Evolutionary conservation across 2,113 vertebrate genomes (phyloP), one percentile per base, ranked within the genome.

Genomic region (Hyaena hyaena): DNA sequence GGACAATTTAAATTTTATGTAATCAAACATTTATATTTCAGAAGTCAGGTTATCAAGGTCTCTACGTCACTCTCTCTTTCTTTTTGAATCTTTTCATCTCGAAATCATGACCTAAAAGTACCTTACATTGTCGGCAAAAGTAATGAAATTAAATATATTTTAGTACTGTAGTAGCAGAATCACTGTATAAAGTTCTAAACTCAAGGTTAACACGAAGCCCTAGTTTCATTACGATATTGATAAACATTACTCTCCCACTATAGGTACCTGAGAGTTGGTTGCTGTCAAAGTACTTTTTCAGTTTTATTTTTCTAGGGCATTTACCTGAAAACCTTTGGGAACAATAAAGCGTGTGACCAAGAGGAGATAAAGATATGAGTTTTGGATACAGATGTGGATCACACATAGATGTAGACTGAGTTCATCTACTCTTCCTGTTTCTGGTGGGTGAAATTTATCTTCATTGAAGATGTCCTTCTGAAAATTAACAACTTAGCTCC

Each of bases 301-400:
- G 45, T 15, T 87, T 92, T 65, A 73, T n/a, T 95, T 90, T 94
- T 74, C 39, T 83, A 31, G 82, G 82, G 92, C 84, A 53, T 53
- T 82, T 90, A 5, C 11, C 12, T 61, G 35, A 48, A 96, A 92
- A 81, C n/a, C 31, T 53, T 15, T 63, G 16, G 14, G 12, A 89
- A 7, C 55, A 82, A 76, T 68, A 82, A 58, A 71, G 21, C 35
- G 4, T 77, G 19, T 39, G 31, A 58, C 3, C 6, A 35, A 82
- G 45, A 90, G 48, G 74, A 58, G 24, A 69, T 84, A 95, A 79
- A 14, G 43, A 58, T 10, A 35, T 24, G 16, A 16, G 19, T 4
- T 39, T 80, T 77, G 45, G 12, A 71, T 23, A 12, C 10, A 66
- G 28, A 82, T 28, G 7, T 12, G 48, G 28, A 65, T 35, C 26